These are phyloP conservation scores for Psilopogon haemacephalus DNA, from an alignment of 2,113 vertebrate species.

Conservation along the genomic window DNA sequence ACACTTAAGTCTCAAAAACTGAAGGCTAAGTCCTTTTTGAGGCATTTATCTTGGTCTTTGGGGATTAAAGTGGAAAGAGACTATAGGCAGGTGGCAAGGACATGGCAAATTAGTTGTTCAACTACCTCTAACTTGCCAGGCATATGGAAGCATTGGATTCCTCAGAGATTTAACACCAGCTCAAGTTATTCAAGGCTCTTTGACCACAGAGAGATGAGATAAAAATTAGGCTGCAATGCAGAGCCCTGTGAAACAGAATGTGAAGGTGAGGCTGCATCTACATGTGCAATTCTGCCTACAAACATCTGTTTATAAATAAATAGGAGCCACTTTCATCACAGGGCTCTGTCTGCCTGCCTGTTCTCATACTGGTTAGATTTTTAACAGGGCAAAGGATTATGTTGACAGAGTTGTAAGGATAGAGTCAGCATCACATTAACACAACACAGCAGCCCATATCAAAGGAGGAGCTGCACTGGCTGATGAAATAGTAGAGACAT, in stretches of 20 bases:
- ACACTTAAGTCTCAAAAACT: neutral
- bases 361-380: neutral
- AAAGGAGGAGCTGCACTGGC: neutral
- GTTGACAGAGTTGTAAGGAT: neutral
- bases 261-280: too few species aligned
- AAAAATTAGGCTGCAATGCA: neutral
- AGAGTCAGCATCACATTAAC: neutral
- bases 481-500: accelerated
- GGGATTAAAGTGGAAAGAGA: neutral
- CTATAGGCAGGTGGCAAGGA: neutral
- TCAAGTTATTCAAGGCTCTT: neutral
- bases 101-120: neutral
- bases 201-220: neutral
- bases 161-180: neutral
- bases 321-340: neutral
- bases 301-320: too few species aligned
- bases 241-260: too few species aligned
- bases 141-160: neutral
- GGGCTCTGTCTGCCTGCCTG: neutral
- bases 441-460: neutral
- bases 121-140: neutral
- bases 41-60: neutral
- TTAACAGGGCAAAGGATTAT: neutral
- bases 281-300: too few species aligned
- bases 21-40: neutral